These are phyloP conservation scores for Daboia siamensis DNA, from an alignment of 2,113 vertebrate species.

Conservation along the genomic window DNA sequence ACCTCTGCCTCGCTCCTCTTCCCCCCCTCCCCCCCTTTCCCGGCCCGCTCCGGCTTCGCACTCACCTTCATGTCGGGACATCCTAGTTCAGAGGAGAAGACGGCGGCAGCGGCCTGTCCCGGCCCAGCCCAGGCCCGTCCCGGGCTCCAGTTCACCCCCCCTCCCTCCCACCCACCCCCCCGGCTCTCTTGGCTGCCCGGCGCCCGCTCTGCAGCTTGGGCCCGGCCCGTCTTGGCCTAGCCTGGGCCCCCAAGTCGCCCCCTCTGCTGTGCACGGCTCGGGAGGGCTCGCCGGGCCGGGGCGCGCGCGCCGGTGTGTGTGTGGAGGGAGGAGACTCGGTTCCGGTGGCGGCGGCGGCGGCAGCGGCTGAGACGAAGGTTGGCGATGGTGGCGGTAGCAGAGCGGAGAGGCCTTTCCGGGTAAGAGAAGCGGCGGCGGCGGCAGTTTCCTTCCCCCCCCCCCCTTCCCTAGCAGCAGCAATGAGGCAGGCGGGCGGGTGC, in stretches of 20 bases:
- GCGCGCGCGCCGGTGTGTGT: no score
- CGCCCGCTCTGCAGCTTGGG: conserved; percentile 21
- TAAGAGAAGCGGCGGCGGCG: conserved; percentile 56
- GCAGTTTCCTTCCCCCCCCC: conserved; percentile 54
- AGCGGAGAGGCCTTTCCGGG: conserved; percentile 39
- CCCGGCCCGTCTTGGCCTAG: conserved; percentile 2
- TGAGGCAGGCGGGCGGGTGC: background rate
- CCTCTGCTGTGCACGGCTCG: background rate
- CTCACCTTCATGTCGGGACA: conserved; percentile 91
- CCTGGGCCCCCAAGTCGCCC: conserved; percentile 57
- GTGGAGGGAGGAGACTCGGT: background rate
- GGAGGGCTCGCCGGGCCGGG: background rate
- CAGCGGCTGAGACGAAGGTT: background rate
- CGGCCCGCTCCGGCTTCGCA: conserved; percentile 14
- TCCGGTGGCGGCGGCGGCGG: conserved; percentile 61
- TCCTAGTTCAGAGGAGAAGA: conserved; percentile 66
- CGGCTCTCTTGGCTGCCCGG: background rate
- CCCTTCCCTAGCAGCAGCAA: background rate
- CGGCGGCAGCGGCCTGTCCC: conserved; percentile 49
- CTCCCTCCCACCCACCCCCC: conserved; percentile 1
- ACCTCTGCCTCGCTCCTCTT: conserved; percentile 36
- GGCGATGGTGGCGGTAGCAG: conserved; percentile 2
- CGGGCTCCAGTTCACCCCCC: conserved; percentile 20
- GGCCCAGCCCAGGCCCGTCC: conserved; percentile 67
- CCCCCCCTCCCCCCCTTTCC: background rate